phyloP scores from a whole-genome alignment of 2,797 vertebrate species.

The Anomalospiza imberbis region DNA sequence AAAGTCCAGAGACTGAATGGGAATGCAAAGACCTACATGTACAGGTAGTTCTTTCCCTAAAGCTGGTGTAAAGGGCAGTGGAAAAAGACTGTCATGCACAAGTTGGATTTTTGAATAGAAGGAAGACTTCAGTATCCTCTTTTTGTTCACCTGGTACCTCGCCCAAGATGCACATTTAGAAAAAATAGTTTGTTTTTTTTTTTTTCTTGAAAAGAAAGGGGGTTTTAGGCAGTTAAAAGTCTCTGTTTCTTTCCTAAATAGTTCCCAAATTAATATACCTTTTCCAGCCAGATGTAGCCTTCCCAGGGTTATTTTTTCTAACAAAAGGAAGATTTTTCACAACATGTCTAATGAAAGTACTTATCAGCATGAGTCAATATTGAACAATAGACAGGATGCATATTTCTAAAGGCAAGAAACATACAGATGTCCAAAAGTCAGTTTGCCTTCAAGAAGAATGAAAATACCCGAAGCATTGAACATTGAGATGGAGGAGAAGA shows the following conservation, averaged over 20 bases:
- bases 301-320: background rate
- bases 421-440: background rate
- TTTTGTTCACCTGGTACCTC: background rate
- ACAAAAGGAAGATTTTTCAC: background rate
- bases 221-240: background rate
- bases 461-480: background rate
- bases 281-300: background rate
- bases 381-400: background rate
- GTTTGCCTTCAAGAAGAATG: background rate
- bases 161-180: background rate
- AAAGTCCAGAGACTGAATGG: background rate
- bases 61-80: background rate
- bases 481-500: background rate
- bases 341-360: background rate
- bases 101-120: background rate
- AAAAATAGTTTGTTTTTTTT: background rate
- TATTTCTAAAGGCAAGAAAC: background rate
- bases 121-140: background rate
- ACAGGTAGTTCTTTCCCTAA: background rate
- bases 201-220: background rate
- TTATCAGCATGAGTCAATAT: background rate
- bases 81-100: background rate
- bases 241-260: background rate
- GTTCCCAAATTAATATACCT: background rate
- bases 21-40: background rate